These are phyloP conservation scores for Rhynchonycteris naso DNA, from an alignment of 2,797 vertebrate species.

Conservation along the genomic window DNA sequence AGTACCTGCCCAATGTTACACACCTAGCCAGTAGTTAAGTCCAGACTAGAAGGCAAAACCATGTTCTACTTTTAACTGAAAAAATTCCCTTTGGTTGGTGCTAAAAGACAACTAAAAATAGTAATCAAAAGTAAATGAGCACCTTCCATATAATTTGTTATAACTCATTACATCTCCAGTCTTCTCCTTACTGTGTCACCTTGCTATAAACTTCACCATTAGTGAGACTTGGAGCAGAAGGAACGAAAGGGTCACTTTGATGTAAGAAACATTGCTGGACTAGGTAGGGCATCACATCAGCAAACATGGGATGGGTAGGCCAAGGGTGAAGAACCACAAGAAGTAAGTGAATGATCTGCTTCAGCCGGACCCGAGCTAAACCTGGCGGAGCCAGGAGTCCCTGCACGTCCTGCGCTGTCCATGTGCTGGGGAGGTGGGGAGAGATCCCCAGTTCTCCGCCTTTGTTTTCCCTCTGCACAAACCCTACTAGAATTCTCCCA, in stretches of 20 bases:
- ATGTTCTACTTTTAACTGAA: neutral
- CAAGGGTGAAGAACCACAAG: neutral
- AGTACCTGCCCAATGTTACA: neutral
- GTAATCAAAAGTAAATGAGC: neutral
- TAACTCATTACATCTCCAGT: neutral
- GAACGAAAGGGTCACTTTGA: neutral
- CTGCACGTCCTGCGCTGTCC: neutral
- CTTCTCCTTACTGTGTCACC: neutral
- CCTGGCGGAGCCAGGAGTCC: accelerated
- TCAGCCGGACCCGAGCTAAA: neutral
- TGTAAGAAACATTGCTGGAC: neutral
- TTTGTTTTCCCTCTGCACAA: conserved; percentile 15
- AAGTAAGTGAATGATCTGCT: neutral
- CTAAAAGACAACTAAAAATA: neutral
- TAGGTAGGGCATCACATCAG: neutral
- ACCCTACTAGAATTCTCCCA: neutral
- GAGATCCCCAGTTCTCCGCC: accelerated
- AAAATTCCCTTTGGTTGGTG: neutral
- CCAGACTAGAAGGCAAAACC: neutral
- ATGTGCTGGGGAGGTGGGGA: no score
- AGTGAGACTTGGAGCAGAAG: neutral
- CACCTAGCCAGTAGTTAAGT: neutral
- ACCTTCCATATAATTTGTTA: neutral
- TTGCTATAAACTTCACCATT: neutral
- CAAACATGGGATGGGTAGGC: neutral